phyloP scores from a whole-genome alignment of 1,140 invertebrate species.

The honey bee (Apis mellifera) region Amel_HAv3.1 CM009933.2:3162501-3163000 shows the following conservation, averaged over 20 bases:
- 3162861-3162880: not conserved
- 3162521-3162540: too few relatives aligned
- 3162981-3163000: not conserved
- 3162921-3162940: not conserved
- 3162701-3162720: not conserved
- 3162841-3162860: not conserved
- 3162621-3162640: not conserved
- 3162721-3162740: not conserved
- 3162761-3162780: not conserved
- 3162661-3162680: not conserved
- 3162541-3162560: too few relatives aligned
- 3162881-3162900: not conserved
- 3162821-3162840: not conserved
- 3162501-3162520: too few relatives aligned
- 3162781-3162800: not conserved
- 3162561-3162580: too few relatives aligned
- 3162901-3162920: not conserved
- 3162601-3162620: too few relatives aligned
- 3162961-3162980: not conserved
- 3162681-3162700: not conserved
- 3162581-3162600: too few relatives aligned
- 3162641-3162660: not conserved
- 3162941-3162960: not conserved
- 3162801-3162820: not conserved
- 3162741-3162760: not conserved